phyloP scores from a whole-genome alignment of 2,888 invertebrate genomes.

The Noctua janthina region DNA sequence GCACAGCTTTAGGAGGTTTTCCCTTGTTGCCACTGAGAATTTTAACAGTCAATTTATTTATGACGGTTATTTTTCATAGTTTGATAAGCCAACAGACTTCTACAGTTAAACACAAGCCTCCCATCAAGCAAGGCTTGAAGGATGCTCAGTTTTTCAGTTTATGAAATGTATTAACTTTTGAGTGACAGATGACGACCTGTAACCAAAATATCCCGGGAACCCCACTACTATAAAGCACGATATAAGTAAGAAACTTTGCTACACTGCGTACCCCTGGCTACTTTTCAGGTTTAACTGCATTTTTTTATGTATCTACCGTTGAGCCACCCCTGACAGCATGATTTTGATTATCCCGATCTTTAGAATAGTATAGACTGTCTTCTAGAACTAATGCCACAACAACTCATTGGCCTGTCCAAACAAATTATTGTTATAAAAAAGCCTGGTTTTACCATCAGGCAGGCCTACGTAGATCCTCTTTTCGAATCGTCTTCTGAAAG shows the following conservation, averaged over 20 bases:
- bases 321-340: background rate
- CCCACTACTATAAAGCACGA: too few species aligned
- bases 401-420: background rate
- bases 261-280: background rate
- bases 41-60: background rate
- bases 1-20: constrained; percentile 93
- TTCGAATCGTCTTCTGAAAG: constrained; percentile 95
- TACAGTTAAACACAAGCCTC: background rate
- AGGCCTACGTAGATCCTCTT: constrained; percentile 97
- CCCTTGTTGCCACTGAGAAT: constrained; percentile 91
- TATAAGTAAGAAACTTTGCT: too few species aligned
- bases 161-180: background rate
- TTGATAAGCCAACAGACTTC: background rate
- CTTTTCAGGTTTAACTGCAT: background rate
- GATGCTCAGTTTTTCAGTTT: background rate
- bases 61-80: too few species aligned
- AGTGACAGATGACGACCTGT: background rate
- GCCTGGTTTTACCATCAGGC: constrained; percentile 91
- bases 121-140: too few species aligned
- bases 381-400: background rate
- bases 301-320: too few species aligned
- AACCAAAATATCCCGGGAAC: background rate
- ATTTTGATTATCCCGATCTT: background rate
- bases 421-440: background rate
- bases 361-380: background rate